Evolutionary conservation across 2,888 invertebrate genomes (phyloP).

Genomic region (Eupelmus urozonus): DNA sequence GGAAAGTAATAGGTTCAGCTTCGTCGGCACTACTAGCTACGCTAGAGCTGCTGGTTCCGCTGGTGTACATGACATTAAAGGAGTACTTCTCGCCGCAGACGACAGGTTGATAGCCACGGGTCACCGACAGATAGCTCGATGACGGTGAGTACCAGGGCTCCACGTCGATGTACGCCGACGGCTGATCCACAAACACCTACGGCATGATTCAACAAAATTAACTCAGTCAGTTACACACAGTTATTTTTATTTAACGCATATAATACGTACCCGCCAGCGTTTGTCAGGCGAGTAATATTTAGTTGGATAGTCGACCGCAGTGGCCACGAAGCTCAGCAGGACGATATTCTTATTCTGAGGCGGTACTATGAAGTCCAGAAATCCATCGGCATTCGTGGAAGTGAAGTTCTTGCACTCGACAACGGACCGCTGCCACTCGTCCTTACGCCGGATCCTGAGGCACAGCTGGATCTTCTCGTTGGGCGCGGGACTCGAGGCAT

Average conservation of each 20-base stretch:
- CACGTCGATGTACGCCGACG: conserved; percentile 73
- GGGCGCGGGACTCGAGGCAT: conserved; percentile 71
- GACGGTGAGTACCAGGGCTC: conserved; percentile 75
- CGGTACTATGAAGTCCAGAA: conserved; percentile 75
- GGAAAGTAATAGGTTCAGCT: conserved; percentile 70
- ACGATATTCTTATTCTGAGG: conserved; percentile 73
- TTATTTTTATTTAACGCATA: background rate
- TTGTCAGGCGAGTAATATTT: conserved; percentile 76
- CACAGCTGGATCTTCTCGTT: conserved; percentile 75
- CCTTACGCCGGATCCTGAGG: conserved; percentile 71
- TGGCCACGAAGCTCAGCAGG: conserved; percentile 72
- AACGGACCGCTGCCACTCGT: conserved; percentile 71
- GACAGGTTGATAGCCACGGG: conserved; percentile 72
- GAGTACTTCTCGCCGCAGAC: conserved; percentile 74
- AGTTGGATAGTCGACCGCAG: conserved; percentile 74
- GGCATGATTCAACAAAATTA: background rate
- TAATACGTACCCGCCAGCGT: conserved; percentile 74
- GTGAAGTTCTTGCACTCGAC: conserved; percentile 75
- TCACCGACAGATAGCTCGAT: conserved; percentile 72
- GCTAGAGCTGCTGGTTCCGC: conserved; percentile 65
- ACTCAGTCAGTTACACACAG: background rate
- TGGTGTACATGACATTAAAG: conserved; percentile 75
- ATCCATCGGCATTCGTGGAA: conserved; percentile 71
- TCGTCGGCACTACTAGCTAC: conserved; percentile 57
- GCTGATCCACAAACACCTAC: conserved; percentile 75